Conservation (phyloP, 2,888 invertebrate genomes). For the Drosophila peninsularis region DNA sequence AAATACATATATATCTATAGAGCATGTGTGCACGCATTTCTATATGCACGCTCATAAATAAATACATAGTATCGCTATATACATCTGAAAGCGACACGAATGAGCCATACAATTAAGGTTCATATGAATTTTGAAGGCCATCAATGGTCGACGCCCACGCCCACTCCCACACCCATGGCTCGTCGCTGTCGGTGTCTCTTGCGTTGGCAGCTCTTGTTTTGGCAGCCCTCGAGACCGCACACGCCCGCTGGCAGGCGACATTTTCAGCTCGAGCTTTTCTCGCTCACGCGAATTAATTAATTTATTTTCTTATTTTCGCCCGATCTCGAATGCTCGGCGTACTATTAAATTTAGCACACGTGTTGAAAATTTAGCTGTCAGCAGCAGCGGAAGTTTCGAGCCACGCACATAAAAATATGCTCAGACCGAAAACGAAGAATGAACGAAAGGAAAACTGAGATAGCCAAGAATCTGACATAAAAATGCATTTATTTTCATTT, state of each 20-base stretch:
- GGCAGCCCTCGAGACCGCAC: slow-evolving; percentile 65
- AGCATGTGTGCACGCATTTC: slow-evolving; percentile 59
- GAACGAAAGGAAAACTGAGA: slow-evolving; percentile 15
- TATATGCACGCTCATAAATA: slow-evolving; percentile 47
- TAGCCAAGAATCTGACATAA: slow-evolving; percentile 63
- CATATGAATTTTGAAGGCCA: slow-evolving; percentile 74
- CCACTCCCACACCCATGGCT: slow-evolving; percentile 28
- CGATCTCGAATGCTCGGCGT: background rate
- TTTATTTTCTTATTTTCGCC: slow-evolving; percentile 39
- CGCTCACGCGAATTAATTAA: slow-evolving; percentile 54
- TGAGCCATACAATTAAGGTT: slow-evolving; percentile 69
- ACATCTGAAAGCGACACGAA: slow-evolving; percentile 16
- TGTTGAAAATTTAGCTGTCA: slow-evolving; percentile 54
- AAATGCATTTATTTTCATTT: slow-evolving; percentile 70
- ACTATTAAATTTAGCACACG: slow-evolving; percentile 61
- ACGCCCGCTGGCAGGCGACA: slow-evolving; percentile 79
- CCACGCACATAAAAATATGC: slow-evolving; percentile 36
- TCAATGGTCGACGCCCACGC: slow-evolving; percentile 31
- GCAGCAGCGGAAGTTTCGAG: slow-evolving; percentile 65
- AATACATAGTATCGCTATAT: slow-evolving; percentile 12
- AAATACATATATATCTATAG: slow-evolving; percentile 53
- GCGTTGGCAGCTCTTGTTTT: slow-evolving; percentile 20
- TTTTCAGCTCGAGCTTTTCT: slow-evolving; percentile 40
- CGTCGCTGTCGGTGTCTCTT: background rate
- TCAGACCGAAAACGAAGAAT: background rate